phyloP scores from a whole-genome alignment of 2,888 invertebrate genomes.

The Eupithecia subfuscata region DNA sequence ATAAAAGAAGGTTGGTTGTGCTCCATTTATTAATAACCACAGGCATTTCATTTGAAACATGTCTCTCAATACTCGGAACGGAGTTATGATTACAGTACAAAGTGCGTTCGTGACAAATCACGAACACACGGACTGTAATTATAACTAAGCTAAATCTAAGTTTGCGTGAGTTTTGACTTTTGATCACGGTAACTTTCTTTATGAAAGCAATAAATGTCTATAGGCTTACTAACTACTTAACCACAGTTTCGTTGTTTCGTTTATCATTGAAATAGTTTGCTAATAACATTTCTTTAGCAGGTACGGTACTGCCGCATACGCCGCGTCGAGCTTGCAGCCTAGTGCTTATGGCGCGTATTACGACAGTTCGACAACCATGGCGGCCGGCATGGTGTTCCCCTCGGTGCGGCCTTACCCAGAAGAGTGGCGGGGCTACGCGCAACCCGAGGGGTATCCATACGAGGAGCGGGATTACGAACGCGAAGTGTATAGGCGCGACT shows the following conservation, averaged over 20 bases:
- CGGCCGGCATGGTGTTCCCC: slow-evolving; percentile 80
- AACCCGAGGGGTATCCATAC: slow-evolving; percentile 80
- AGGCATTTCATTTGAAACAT: not conserved
- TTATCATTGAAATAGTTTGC: not conserved
- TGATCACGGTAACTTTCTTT: not conserved
- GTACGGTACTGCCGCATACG: slow-evolving; percentile 76
- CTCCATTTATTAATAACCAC: slow-evolving; percentile 3
- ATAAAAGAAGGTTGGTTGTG: slow-evolving; percentile 84
- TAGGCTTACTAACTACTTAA: not conserved
- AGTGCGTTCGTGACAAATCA: not conserved
- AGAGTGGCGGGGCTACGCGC: slow-evolving; percentile 80
- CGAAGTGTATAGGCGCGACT: slow-evolving; percentile 86
- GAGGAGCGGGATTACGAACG: slow-evolving; percentile 82
- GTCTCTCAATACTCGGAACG: not conserved
- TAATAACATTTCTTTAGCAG: slow-evolving; percentile 49
- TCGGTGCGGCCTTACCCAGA: slow-evolving; percentile 73
- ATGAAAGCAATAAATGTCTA: not conserved
- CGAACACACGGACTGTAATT: no score
- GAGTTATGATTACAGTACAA: not conserved
- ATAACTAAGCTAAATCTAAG: not conserved
- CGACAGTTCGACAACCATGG: slow-evolving; percentile 74
- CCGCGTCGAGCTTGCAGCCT: slow-evolving; percentile 65
- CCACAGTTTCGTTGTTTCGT: not conserved
- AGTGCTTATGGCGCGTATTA: slow-evolving; percentile 75
- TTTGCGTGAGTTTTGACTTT: not conserved